These are phyloP conservation scores for Stylophora pistillata DNA, from an alignment of 64 coral and sea anemone species.

Conservation along the genomic window DNA sequence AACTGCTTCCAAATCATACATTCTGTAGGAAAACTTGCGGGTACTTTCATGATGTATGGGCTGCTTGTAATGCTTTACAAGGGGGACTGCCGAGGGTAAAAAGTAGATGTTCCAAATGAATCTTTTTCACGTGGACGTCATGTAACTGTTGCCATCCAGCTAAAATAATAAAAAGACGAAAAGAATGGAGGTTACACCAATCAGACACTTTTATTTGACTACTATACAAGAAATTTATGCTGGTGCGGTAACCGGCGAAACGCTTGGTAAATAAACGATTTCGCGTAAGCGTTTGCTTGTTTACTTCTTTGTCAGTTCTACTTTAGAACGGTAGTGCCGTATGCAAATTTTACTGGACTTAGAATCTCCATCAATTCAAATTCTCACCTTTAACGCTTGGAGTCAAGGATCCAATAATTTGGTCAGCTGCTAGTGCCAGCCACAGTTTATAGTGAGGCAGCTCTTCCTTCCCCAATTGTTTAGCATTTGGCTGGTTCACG, in stretches of 20 bases:
- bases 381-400: constrained; percentile 10
- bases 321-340: too few relatives aligned
- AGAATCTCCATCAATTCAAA: not conserved
- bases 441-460: constrained; percentile 1
- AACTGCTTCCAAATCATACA: constrained; percentile 11
- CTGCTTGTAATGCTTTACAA: constrained; percentile 13
- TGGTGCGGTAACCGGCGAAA: not conserved
- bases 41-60: constrained; percentile 1
- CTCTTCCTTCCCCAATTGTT: not conserved
- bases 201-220: too few relatives aligned
- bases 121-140: constrained; percentile 11
- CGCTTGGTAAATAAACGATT: not conserved
- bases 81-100: not conserved
- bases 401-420: constrained; percentile 13
- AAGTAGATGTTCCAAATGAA: constrained; percentile 7
- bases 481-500: not conserved
- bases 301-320: not conserved
- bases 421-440: constrained; percentile 5
- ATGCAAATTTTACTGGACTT: too few relatives aligned
- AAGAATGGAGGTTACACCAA: too few relatives aligned
- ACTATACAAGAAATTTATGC: too few relatives aligned
- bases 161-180: constrained; percentile 1
- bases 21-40: constrained; percentile 28
- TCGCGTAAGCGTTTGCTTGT: not conserved
- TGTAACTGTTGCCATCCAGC: constrained; percentile 35